A percentile compares a stretch with the other conserved stretches of the same genome.
These are phyloP conservation scores for Nemotelus nigrinus DNA, from an alignment of 2,888 invertebrate genomes.

Conservation along the genomic window DNA sequence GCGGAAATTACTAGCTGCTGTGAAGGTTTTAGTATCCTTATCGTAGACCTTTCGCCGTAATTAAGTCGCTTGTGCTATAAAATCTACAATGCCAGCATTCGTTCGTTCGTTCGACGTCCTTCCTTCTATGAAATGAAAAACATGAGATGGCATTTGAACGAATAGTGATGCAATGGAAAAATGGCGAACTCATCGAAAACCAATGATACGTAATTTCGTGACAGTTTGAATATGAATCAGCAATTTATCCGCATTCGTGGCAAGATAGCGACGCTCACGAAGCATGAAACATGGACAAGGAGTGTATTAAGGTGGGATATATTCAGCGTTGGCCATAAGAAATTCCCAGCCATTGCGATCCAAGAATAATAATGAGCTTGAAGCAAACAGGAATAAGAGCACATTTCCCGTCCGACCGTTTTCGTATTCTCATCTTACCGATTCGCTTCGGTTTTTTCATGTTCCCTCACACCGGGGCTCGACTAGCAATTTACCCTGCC, in stretches of 20 bases:
- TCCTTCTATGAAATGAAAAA: slow-evolving; percentile 20
- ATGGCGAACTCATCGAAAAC: slow-evolving; percentile 28
- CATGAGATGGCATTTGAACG: slow-evolving; percentile 30
- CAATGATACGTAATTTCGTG: slow-evolving; percentile 25
- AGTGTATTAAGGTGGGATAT: background rate
- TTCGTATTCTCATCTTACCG: background rate
- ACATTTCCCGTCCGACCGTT: background rate
- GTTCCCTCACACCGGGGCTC: too few relatives aligned
- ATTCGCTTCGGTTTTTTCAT: too few relatives aligned
- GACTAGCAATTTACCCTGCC: too few relatives aligned
- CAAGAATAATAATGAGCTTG: slow-evolving; percentile 41
- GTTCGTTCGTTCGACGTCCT: background rate
- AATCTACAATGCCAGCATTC: slow-evolving; percentile 6
- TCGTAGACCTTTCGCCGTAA: background rate
- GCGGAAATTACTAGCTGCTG: background rate
- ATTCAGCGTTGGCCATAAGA: slow-evolving; percentile 19
- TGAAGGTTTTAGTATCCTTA: background rate
- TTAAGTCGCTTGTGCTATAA: slow-evolving; percentile 8
- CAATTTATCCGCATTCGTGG: slow-evolving; percentile 9
- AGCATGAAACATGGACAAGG: background rate
- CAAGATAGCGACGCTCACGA: background rate
- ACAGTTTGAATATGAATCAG: slow-evolving; percentile 40
- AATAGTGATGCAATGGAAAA: slow-evolving; percentile 5
- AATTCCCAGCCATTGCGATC: slow-evolving; percentile 19
- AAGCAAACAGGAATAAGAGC: background rate